These are phyloP conservation scores for Mionectes olivaceus DNA, from an alignment of 2,797 vertebrate species.

Conservation along the genomic window DNA sequence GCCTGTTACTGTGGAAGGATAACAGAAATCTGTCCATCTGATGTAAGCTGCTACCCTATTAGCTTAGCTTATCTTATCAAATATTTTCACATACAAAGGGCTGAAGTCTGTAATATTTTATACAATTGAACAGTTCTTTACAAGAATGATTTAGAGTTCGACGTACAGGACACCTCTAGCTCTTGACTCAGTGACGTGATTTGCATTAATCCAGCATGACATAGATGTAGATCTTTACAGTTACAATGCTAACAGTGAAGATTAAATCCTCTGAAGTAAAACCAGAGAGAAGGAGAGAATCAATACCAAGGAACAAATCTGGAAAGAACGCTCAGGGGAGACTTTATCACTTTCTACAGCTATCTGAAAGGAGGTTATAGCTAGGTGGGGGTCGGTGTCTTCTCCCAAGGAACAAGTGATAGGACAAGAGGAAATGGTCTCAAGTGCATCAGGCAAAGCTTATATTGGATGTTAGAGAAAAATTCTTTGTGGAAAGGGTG, in stretches of 20 bases:
- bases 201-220: not conserved
- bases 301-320: not conserved
- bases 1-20: not conserved
- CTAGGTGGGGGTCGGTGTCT: accelerated
- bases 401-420: not conserved
- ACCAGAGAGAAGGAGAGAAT: not conserved
- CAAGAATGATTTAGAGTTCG: not conserved
- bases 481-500: not conserved
- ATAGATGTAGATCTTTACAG: not conserved
- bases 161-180: not conserved
- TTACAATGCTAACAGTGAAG: not conserved
- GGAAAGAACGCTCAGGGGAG: not conserved
- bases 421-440: not conserved
- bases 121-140: not conserved
- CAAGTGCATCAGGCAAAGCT: not conserved
- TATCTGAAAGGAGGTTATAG: not conserved
- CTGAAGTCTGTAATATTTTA: not conserved
- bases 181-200: not conserved
- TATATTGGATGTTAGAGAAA: not conserved
- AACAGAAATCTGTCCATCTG: not conserved
- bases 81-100: not conserved
- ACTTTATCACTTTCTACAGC: not conserved
- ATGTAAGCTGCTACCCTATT: not conserved
- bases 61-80: not conserved
- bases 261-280: not conserved